Evolutionary conservation across 2,113 vertebrate genomes (phyloP), one percentile per base, ranked within the genome.

Genomic region (Larimichthys crocea): DNA sequence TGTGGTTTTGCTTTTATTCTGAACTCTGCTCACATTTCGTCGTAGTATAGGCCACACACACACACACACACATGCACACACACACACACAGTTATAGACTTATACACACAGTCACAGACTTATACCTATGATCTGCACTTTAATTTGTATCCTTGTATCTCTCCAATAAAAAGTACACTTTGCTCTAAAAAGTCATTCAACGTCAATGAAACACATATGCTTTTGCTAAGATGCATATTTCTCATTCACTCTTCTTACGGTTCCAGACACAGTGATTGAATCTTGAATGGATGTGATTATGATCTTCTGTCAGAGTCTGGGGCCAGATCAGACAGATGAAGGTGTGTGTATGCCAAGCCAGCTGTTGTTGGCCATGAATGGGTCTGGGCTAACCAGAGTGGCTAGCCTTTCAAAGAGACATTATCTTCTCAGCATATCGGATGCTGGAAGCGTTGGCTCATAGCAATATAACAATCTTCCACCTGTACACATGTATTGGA

Each of bases 261-360:
- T 82, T 91, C 92, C 91, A 92, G 76, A 72, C 79, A 80, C 64
- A 15, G 46, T 84, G 89, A 91, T 93, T 92, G 89, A 88, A 89
- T 87, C 74, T 60, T 86, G 86, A 91, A 90, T 90, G 89, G 88
- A 87, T 77, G 87, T 88, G 88, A 89, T 92, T 89, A 88, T 91
- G 87, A 92, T 91, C 88, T 91, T 76, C 86, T 91, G 88, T 90
- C 89, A 86, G 73, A 87, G 61, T 86, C 78, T 86, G 82, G 86
- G 84, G 84, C 90, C 87, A 85, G 88, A 93, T 93, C 90, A 92
- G 85, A 88, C 77, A 84, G 87, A 88, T 82, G 87, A 87, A 90
- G 79, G 86, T 88, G 85, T 75, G 68, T 16, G 71, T 24, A 53
- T 79, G 90, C 92, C 90, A 92, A 88, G 84, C 86, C 91, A 92